phyloP scores from a whole-genome alignment of 2,797 vertebrate species.

The Nannoperca australis region DNA sequence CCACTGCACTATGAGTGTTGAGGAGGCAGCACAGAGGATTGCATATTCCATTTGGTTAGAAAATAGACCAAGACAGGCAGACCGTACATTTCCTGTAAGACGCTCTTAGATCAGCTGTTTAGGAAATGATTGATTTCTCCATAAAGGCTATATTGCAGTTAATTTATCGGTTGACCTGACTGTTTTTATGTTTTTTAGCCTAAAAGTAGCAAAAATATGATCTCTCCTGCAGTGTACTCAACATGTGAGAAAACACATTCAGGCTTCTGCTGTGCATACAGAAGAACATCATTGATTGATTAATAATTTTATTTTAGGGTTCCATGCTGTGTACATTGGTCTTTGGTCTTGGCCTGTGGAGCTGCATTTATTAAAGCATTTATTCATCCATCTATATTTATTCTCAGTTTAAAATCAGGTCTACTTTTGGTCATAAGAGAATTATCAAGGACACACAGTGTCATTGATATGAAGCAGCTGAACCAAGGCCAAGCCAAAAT shows the following conservation, averaged over 20 bases:
- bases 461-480: slow-evolving; percentile 31
- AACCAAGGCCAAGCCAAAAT: slow-evolving; percentile 21
- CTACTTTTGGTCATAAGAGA: slow-evolving; percentile 21
- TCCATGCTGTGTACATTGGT: slow-evolving; percentile 47
- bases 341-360: slow-evolving; percentile 44
- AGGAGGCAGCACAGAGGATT: slow-evolving; percentile 1
- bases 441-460: slow-evolving; percentile 40
- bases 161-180: slow-evolving; percentile 6
- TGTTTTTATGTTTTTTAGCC: neutral
- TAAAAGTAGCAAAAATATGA: neutral
- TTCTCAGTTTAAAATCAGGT: slow-evolving; percentile 22
- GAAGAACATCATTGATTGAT: slow-evolving; percentile 44
- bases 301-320: slow-evolving; percentile 54
- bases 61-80: slow-evolving; percentile 14
- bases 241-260: slow-evolving; percentile 19
- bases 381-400: slow-evolving; percentile 31
- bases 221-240: slow-evolving; percentile 14
- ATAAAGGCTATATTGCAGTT: slow-evolving; percentile 18
- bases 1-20: slow-evolving; percentile 6
- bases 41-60: slow-evolving; percentile 13
- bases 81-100: slow-evolving; percentile 11
- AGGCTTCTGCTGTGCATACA: slow-evolving; percentile 37
- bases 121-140: slow-evolving; percentile 28
- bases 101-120: slow-evolving; percentile 17
- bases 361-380: slow-evolving; percentile 47